Evolutionary conservation across 2,113 vertebrate genomes (phyloP).

Genomic region (Condylura cristata): DNA sequence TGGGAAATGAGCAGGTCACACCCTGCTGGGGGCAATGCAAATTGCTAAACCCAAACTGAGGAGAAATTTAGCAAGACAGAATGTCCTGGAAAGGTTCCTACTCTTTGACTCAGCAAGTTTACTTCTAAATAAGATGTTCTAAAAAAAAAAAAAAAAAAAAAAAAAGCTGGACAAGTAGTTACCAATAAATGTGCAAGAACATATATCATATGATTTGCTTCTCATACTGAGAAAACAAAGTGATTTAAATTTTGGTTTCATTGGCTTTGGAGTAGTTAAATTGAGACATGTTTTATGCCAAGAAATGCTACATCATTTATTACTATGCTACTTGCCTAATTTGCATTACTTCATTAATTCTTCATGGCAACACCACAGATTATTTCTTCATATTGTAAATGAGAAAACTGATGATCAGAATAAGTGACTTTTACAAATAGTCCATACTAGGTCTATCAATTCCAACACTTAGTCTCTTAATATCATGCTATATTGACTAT

Average conservation of each 20-base stretch:
- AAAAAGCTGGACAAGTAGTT: not conserved
- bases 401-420: not conserved
- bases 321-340: not conserved
- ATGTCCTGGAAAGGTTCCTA: not conserved
- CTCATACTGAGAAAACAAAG: not conserved
- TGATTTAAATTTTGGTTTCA: not conserved
- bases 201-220: not conserved
- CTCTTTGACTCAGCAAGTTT: not conserved
- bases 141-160: conserved; percentile 6
- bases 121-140: not conserved
- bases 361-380: not conserved
- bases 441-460: not conserved
- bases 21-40: not conserved
- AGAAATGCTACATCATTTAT: not conserved
- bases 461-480: not conserved
- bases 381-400: not conserved
- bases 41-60: not conserved
- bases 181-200: not conserved
- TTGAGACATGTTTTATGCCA: not conserved
- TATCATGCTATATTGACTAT: not conserved
- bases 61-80: not conserved
- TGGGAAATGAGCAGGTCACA: not conserved
- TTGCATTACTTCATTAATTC: not conserved
- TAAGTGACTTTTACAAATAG: not conserved
- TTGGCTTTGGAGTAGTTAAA: not conserved